Evolutionary conservation across 2,888 invertebrate genomes (phyloP).

Genomic region (Entomobrya multifasciata): DNA sequence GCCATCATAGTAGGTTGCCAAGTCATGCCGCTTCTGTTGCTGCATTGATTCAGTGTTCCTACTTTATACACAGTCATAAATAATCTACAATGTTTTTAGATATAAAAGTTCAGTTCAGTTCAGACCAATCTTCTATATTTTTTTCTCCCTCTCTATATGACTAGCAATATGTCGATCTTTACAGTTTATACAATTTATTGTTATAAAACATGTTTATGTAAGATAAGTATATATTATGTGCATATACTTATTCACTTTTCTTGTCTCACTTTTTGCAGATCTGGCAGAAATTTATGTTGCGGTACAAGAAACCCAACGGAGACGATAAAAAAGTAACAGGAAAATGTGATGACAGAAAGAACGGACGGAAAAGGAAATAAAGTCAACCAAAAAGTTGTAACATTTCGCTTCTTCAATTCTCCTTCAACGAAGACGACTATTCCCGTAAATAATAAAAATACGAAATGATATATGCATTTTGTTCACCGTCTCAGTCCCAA

Average conservation of each 20-base stretch:
- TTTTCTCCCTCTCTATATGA: neutral
- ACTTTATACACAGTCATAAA: constrained; percentile 34
- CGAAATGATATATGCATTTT: neutral
- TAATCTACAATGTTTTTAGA: constrained; percentile 60
- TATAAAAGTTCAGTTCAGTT: no score
- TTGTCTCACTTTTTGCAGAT: constrained; percentile 54
- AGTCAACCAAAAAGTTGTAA: constrained; percentile 53
- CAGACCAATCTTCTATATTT: constrained; percentile 61
- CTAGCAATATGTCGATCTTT: constrained; percentile 27
- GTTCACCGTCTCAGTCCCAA: neutral
- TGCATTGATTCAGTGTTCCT: constrained; percentile 50
- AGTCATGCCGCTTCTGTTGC: no score
- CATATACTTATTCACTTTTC: neutral
- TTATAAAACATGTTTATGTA: no score
- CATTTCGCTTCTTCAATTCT: neutral
- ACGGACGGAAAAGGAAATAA: constrained; percentile 67
- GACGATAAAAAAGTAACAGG: constrained; percentile 70
- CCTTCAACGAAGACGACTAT: no score
- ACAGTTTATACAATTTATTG: no score
- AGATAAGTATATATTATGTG: constrained; percentile 26
- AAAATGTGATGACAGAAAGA: constrained; percentile 74
- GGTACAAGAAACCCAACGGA: constrained; percentile 71
- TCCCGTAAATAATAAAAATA: constrained; percentile 25
- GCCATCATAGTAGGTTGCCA: neutral
- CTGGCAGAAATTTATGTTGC: constrained; percentile 74